Conservation (phyloP, 1,140 invertebrate genomes). For the Bombus turneri region DNA sequence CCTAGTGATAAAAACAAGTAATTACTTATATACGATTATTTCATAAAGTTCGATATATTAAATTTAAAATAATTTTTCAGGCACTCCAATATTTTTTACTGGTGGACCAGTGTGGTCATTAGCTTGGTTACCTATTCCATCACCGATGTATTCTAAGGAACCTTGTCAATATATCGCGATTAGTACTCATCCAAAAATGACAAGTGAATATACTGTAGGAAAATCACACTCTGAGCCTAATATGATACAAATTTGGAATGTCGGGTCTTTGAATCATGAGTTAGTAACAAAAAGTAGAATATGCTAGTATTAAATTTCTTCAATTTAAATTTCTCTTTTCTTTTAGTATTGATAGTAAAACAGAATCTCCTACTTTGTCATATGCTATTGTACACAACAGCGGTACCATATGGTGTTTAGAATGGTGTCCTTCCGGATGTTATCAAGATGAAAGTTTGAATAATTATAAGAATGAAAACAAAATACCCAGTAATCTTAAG, state of each 20-base stretch:
- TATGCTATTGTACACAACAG: conserved; percentile 85
- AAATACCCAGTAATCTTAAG: conserved; percentile 56
- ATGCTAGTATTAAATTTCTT: background rate
- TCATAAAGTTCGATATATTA: background rate
- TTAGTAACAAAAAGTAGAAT: conserved; percentile 60
- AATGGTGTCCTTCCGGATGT: conserved; percentile 90
- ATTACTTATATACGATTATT: conserved; percentile 26
- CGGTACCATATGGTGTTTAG: conserved; percentile 87
- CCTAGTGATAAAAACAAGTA: conserved; percentile 48
- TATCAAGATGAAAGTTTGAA: conserved; percentile 78
- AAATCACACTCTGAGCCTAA: conserved; percentile 77
- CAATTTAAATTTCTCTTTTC: conserved; percentile 37
- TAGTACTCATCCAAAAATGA: conserved; percentile 80
- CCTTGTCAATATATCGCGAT: conserved; percentile 84
- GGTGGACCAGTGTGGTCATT: conserved; percentile 85
- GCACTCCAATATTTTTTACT: conserved; percentile 83
- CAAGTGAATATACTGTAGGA: conserved; percentile 76
- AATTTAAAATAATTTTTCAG: conserved; percentile 59
- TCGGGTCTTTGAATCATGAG: conserved; percentile 80
- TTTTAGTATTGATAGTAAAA: conserved; percentile 53
- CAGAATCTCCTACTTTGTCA: conserved; percentile 70
- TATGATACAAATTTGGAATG: conserved; percentile 85
- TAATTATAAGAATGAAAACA: conserved; percentile 63
- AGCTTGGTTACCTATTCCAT: conserved; percentile 84
- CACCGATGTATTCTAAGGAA: conserved; percentile 67